phyloP scores from a whole-genome alignment of 2,888 invertebrate genomes.

The Lithophane leautieri region DNA sequence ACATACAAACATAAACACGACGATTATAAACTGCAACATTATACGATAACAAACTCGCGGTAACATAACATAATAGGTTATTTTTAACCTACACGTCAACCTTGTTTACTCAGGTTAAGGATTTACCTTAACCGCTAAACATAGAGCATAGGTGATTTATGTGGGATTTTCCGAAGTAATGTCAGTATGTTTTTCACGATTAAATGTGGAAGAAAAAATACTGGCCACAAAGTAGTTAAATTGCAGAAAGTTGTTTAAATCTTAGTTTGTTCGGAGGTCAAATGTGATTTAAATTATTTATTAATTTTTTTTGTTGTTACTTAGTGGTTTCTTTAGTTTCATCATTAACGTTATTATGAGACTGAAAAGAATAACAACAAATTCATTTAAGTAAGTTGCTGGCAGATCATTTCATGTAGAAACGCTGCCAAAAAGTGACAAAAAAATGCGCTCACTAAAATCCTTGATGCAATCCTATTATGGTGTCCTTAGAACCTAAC shows the following conservation, averaged over 20 bases:
- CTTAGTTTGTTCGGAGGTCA: slow-evolving; percentile 17
- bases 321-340: slow-evolving; percentile 13
- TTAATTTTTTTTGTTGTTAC: slow-evolving; percentile 6
- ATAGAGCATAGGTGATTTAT: slow-evolving; percentile 21
- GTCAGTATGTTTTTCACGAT: slow-evolving; percentile 6
- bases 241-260: slow-evolving; percentile 10
- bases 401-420: not conserved
- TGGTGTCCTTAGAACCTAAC: not conserved
- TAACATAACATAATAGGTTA: slow-evolving; percentile 48
- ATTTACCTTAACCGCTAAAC: slow-evolving; percentile 39
- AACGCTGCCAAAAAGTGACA: not conserved
- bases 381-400: not conserved
- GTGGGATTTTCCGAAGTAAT: slow-evolving; percentile 37
- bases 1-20: slow-evolving; percentile 21
- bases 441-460: not conserved
- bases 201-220: slow-evolving; percentile 6
- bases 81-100: slow-evolving; percentile 61
- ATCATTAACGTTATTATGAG: not conserved
- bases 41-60: slow-evolving; percentile 16
- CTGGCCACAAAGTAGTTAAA: not conserved
- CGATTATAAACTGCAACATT: slow-evolving; percentile 45
- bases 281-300: slow-evolving; percentile 26
- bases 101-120: slow-evolving; percentile 57
- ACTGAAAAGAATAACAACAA: not conserved
- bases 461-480: not conserved